Base-by-base conservation (phyloP, 2,888 invertebrate species). In the Xestia xanthographa region DNA sequence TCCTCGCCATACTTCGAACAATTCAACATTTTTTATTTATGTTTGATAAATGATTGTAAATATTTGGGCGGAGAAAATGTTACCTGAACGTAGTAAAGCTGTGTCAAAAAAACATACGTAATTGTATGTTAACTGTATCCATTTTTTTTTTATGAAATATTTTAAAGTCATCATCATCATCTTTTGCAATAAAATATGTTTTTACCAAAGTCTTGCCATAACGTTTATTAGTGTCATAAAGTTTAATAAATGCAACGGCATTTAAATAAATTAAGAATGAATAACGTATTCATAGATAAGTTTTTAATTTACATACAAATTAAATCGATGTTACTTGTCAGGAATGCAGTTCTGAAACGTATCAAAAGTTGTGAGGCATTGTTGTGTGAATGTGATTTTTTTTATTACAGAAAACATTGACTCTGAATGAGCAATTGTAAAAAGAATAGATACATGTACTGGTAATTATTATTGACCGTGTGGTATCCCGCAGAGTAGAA, bases 171-270 rank as follows among this genome's bases (percentile, higher is more conserved):
- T 9, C 9, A 41, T 41, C 41, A 41, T 41, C 17, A 45, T 34
- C 41, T 63, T 63, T 26, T 74, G 48, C 5, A 48, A n/a, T 29
- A 56, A n/a, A n/a, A 22, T 45, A 60, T 75, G 50, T 66, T 75
- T 69, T 86, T 71, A 86, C 84, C 80, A 86, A 86, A 88, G 82
- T 84, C 71, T 87, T 84, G 88, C 88, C 86, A 86, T 87, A 67
- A 66, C 9, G 34, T 63, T 66, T 75, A 75, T 63, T 34, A 60
- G 69, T 70, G 66, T 79, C 72, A 68, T 80, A 69, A 34, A 63
- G 48, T 67, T 66, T 48, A n/a, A 74, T 50, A 80, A 73, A 84
- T 84, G 34, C 53, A 76, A 63, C 68, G 67, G 70, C 66, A 81
- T 76, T 72, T 72, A 67, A 34, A 60, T 82, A 56, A 53, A 79